A percentile compares a stretch with the other conserved stretches of the same genome.
phyloP scores from a whole-genome alignment of 2,113 vertebrate genomes.

The Pterophyllum scalare region DNA sequence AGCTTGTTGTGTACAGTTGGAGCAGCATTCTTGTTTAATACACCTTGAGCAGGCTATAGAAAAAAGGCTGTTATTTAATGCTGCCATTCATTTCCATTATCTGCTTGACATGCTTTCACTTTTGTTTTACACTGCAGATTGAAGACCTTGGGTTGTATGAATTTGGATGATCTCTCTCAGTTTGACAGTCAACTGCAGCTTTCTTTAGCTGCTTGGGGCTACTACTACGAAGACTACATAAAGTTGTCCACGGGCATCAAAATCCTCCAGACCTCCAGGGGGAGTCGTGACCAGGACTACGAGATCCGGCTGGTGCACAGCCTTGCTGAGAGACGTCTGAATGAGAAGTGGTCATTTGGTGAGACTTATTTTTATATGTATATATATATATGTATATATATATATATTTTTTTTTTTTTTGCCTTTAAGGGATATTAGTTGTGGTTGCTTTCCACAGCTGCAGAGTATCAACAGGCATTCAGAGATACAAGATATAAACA shows the following conservation, averaged over 20 bases:
- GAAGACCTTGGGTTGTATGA: slow-evolving; percentile 81
- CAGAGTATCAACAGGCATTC: background rate
- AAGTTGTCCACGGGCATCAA: slow-evolving; percentile 82
- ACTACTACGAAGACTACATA: slow-evolving; percentile 85
- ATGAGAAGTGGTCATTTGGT: slow-evolving; percentile 87
- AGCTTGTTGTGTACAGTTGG: background rate
- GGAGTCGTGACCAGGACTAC: slow-evolving; percentile 82
- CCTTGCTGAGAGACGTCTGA: slow-evolving; percentile 82
- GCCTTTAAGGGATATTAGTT: background rate
- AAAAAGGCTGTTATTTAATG: background rate
- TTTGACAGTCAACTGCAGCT: slow-evolving; percentile 84
- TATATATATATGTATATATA: too few relatives aligned
- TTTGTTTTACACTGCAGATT: slow-evolving; percentile 67
- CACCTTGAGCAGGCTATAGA: background rate
- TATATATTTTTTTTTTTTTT: background rate
- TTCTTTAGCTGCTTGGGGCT: slow-evolving; percentile 83
- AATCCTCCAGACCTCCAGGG: slow-evolving; percentile 79
- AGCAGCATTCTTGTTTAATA: background rate
- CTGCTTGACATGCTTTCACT: background rate
- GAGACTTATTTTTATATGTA: too few relatives aligned
- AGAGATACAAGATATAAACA: background rate
- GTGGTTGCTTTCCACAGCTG: background rate
- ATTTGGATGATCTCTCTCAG: slow-evolving; percentile 83
- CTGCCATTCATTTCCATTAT: background rate
- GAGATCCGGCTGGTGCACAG: slow-evolving; percentile 83